Percentiles rank a stretch among this genome's conserved stretches.
These are phyloP conservation scores for Drosophila arawakana DNA, from an alignment of 1,140 invertebrate genomes.

Conservation along the genomic window DNA sequence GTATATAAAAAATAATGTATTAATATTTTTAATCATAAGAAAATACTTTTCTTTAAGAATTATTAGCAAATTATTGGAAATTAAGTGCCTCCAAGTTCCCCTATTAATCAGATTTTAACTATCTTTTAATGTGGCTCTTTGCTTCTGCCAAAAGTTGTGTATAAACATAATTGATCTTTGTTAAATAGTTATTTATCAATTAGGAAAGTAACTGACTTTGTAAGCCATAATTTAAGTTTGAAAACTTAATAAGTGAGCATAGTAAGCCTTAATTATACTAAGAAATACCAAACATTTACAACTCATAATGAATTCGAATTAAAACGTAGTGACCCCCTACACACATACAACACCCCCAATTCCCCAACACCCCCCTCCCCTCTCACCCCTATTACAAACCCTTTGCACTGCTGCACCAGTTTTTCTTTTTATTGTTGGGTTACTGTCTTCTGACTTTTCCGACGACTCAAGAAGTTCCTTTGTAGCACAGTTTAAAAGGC, in stretches of 20 bases:
- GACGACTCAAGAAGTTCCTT: slow-evolving; percentile 22
- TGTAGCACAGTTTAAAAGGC: slow-evolving; percentile 57
- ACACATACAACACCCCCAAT: no score
- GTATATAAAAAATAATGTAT: no score
- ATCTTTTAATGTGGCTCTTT: background rate
- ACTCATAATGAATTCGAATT: slow-evolving; percentile 34
- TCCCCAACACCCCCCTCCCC: background rate
- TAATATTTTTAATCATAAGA: no score
- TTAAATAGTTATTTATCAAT: slow-evolving; percentile 35
- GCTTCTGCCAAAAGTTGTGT: background rate
- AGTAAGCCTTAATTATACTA: slow-evolving; percentile 30
- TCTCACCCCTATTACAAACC: background rate
- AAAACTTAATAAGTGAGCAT: slow-evolving; percentile 16
- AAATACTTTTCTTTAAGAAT: background rate
- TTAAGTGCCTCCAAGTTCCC: background rate
- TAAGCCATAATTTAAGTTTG: background rate
- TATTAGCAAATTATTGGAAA: background rate
- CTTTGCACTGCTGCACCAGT: slow-evolving; percentile 70
- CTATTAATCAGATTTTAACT: no score
- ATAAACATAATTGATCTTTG: background rate
- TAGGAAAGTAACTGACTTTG: slow-evolving; percentile 7
- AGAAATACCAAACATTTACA: slow-evolving; percentile 61
- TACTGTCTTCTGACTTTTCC: background rate
- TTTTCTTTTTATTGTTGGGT: slow-evolving; percentile 19
- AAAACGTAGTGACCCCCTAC: background rate